A percentile compares a stretch with the other conserved stretches of the same genome.
phyloP scores from a whole-genome alignment of 2,888 invertebrate species.

The Lepidochitona cinerea region DNA sequence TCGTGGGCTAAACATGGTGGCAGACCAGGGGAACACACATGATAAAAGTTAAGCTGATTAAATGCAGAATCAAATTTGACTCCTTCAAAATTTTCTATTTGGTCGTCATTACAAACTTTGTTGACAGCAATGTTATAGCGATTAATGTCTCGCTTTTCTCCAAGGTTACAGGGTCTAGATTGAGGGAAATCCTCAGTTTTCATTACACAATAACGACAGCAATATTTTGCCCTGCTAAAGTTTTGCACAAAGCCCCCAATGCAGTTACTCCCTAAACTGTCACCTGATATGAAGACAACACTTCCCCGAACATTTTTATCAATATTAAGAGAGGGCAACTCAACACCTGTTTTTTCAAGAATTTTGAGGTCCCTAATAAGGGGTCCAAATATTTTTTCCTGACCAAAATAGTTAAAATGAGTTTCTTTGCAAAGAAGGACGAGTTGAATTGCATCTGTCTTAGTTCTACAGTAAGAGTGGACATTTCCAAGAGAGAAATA shows the following conservation, averaged over 20 bases:
- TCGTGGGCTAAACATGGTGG: neutral
- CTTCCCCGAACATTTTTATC: neutral
- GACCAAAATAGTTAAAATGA: constrained; percentile 12
- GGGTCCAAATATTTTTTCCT: neutral
- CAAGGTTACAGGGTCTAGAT: neutral
- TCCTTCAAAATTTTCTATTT: neutral
- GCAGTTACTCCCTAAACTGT: constrained; percentile 7
- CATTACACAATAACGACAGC: constrained; percentile 1
- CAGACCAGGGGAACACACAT: neutral
- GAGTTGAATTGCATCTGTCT: neutral
- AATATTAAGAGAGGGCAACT: neutral
- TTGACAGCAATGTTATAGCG: neutral
- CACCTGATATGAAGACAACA: neutral
- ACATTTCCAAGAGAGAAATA: neutral
- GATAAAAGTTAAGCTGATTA: neutral
- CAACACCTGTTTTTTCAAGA: neutral
- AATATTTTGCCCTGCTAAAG: neutral
- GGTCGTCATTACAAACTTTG: neutral
- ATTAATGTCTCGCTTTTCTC: neutral
- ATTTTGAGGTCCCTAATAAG: neutral
- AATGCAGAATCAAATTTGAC: neutral
- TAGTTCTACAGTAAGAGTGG: neutral
- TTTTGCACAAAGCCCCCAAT: neutral
- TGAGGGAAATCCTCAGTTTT: neutral
- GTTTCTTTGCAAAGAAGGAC: no score